These are phyloP conservation scores for Cervus canadensis DNA, from an alignment of 2,113 vertebrate genomes.

Conservation along the genomic window DNA sequence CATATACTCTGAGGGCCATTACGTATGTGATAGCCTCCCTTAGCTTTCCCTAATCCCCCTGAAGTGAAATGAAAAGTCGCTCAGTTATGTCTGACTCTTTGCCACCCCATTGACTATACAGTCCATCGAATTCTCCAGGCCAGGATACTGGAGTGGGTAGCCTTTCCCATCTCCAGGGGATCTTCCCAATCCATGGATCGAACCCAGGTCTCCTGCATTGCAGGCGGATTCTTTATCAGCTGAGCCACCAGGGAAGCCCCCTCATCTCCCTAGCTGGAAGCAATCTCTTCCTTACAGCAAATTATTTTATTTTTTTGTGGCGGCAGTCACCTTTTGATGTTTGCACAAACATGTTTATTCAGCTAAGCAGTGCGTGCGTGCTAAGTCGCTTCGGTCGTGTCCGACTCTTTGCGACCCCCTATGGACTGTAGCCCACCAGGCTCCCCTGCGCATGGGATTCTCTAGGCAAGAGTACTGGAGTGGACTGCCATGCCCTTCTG, in stretches of 20 bases:
- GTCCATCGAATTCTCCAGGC: not conserved
- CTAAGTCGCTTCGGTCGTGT: not conserved
- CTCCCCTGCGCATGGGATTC: not conserved
- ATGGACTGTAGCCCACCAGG: not conserved
- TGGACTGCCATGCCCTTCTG: not conserved
- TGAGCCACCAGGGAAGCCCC: not conserved
- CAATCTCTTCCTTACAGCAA: not conserved
- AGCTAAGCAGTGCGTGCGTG: fast-evolving
- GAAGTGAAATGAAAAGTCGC: not conserved
- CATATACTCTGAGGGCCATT: not conserved
- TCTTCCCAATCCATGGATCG: not conserved
- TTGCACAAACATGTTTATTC: not conserved
- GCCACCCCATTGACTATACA: not conserved
- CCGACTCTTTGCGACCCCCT: not conserved
- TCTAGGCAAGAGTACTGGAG: not conserved
- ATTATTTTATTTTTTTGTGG: not conserved
- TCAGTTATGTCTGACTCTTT: not conserved
- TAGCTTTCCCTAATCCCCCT: not conserved
- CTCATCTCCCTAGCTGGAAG: not conserved
- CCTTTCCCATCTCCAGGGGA: not conserved
- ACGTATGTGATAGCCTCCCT: not conserved
- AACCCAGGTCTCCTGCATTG: not conserved
- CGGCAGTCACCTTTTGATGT: not conserved
- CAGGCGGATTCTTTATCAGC: not conserved
- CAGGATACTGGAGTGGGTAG: not conserved